phyloP scores from a whole-genome alignment of 2,888 invertebrate species.

The Ophion slaviceki region DNA sequence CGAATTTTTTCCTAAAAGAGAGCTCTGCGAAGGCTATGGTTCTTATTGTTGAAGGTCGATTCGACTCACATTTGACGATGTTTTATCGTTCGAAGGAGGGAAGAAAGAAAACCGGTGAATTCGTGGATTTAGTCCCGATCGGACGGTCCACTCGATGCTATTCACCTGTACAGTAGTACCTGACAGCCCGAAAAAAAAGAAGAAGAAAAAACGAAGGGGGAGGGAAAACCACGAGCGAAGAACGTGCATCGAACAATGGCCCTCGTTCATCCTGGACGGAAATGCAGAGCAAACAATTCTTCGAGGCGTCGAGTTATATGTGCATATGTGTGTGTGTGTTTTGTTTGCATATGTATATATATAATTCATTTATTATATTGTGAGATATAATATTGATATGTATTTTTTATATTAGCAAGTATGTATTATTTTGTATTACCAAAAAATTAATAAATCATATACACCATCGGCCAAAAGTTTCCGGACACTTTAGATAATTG shows the following conservation, averaged over 20 bases:
- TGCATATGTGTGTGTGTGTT: not conserved
- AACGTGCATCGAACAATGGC: slow-evolving; percentile 58
- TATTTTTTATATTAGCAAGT: not conserved
- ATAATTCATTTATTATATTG: not conserved
- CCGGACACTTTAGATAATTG: too few relatives aligned
- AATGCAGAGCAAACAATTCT: slow-evolving; percentile 28
- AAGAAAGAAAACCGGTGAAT: not conserved
- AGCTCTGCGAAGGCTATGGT: not conserved
- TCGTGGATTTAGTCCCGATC: slow-evolving; percentile 15
- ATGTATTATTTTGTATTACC: not conserved
- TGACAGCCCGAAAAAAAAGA: slow-evolving; percentile 37
- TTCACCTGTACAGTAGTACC: slow-evolving; percentile 47
- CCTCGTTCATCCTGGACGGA: slow-evolving; percentile 58
- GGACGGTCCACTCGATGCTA: slow-evolving; percentile 35
- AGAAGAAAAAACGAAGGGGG: too few relatives aligned
- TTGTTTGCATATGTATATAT: not conserved
- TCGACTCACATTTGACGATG: not conserved
- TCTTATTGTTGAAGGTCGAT: not conserved
- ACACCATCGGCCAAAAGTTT: too few relatives aligned
- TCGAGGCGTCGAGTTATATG: not conserved
- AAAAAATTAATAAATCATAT: too few relatives aligned
- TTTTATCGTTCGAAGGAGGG: not conserved
- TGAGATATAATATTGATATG: not conserved
- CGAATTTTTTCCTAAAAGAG: not conserved
- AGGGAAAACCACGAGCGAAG: slow-evolving; percentile 40